phyloP scores from a whole-genome alignment of 2,797 vertebrate genomes.

The Leuciscus waleckii region DNA sequence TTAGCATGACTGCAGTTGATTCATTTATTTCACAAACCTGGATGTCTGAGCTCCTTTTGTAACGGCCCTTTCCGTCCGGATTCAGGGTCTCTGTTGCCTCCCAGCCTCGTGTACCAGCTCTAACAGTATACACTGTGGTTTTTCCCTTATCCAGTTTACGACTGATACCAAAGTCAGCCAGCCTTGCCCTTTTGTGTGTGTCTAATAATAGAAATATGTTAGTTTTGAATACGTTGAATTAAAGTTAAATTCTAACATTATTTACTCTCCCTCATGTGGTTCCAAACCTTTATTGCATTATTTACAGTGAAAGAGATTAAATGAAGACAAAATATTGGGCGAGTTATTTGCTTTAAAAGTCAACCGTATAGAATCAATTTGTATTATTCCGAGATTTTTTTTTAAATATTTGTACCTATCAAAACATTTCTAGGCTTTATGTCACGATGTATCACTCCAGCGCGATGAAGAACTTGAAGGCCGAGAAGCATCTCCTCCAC shows the following conservation, averaged over 20 bases:
- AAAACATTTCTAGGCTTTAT: constrained; percentile 58
- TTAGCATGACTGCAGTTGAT: background rate
- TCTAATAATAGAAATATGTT: constrained; percentile 38
- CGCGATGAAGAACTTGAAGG: constrained; percentile 39
- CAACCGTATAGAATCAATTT: background rate
- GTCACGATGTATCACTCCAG: constrained; percentile 47
- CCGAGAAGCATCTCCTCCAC: constrained; percentile 36
- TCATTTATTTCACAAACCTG: constrained; percentile 45
- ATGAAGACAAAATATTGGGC: too few species aligned
- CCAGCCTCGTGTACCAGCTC: constrained; percentile 49
- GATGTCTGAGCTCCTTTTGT: constrained; percentile 49
- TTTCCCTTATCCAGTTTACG: constrained; percentile 23
- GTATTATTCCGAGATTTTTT: background rate
- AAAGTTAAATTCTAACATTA: background rate
- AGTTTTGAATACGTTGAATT: background rate
- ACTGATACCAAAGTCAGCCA: constrained; percentile 58
- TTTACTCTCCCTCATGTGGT: background rate
- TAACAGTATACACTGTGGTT: background rate
- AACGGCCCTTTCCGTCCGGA: background rate
- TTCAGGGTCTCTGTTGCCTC: constrained; percentile 43
- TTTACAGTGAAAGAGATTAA: background rate
- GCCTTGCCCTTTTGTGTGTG: constrained; percentile 9
- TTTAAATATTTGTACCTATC: constrained; percentile 40
- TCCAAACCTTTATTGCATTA: background rate
- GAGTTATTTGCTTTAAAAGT: background rate